phyloP scores from a whole-genome alignment of 1,140 invertebrate genomes.

The Oreohelix idahoensis region DNA sequence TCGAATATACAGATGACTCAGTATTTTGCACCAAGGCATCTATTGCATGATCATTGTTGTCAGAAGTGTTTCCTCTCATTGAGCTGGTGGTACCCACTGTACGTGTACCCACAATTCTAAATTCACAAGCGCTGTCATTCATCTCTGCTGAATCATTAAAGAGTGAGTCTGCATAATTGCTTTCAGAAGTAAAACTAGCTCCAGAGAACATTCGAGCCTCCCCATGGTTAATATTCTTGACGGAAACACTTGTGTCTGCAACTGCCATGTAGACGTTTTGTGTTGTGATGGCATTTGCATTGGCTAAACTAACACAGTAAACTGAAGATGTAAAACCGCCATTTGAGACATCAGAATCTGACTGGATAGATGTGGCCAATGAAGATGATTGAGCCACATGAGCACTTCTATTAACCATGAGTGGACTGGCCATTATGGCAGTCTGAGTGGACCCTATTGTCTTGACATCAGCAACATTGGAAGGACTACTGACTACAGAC shows the following conservation, averaged over 20 bases:
- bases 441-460: background rate
- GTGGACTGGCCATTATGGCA: slow-evolving; percentile 5
- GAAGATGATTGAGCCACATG: background rate
- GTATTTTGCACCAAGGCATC: background rate
- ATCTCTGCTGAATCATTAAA: background rate
- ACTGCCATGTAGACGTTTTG: background rate
- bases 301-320: slow-evolving; percentile 1
- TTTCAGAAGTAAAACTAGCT: background rate
- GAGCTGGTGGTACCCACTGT: background rate
- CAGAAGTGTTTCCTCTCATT: background rate
- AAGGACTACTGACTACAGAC: slow-evolving; percentile 15
- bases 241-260: background rate
- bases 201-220: background rate
- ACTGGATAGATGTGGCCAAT: background rate
- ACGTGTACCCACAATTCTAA: background rate
- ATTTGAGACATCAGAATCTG: background rate
- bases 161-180: background rate
- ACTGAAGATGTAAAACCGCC: background rate
- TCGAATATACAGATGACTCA: background rate
- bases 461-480: background rate
- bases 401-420: background rate
- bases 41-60: background rate
- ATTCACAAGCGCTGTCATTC: background rate
- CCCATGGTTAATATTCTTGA: background rate
- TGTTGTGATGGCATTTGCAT: background rate